A percentile compares a stretch with the other conserved stretches of the same genome.
phyloP scores from a whole-genome alignment of 2,113 vertebrate genomes.

The Scopus umbretta region DNA sequence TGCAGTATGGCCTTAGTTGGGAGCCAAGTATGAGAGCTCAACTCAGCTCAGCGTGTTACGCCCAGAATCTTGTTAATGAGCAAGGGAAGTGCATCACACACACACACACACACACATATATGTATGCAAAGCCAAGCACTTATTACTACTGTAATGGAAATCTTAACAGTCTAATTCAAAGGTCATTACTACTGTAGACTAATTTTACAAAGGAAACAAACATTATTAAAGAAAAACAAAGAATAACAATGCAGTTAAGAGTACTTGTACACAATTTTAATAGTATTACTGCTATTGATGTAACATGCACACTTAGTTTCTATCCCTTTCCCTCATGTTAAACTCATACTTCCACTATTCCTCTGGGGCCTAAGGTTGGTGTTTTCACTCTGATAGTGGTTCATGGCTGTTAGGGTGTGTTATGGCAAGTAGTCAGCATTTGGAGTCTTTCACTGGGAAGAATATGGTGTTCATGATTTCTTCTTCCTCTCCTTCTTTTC shows the following conservation, averaged over 20 bases:
- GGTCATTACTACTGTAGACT: background rate
- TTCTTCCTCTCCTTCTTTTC: background rate
- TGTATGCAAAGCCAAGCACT: background rate
- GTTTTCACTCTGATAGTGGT: background rate
- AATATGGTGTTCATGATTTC: background rate
- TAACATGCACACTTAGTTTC: background rate
- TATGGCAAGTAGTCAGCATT: background rate
- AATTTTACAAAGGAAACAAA: background rate
- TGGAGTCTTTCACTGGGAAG: background rate
- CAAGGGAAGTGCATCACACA: background rate
- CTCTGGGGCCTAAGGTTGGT: background rate
- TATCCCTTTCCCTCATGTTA: background rate
- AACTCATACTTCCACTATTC: background rate
- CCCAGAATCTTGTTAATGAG: background rate
- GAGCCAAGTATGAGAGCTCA: background rate
- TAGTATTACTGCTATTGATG: background rate
- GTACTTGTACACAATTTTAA: background rate
- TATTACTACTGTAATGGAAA: background rate
- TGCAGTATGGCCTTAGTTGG: background rate
- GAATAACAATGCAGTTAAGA: background rate
- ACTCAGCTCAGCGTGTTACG: background rate
- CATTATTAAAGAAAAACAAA: background rate
- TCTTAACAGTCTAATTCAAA: background rate
- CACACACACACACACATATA: too few species aligned
- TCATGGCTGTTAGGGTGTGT: accelerated